Evolutionary conservation across 1,140 invertebrate genomes (phyloP).

Genomic region (Notospermus geniculatus): DNA sequence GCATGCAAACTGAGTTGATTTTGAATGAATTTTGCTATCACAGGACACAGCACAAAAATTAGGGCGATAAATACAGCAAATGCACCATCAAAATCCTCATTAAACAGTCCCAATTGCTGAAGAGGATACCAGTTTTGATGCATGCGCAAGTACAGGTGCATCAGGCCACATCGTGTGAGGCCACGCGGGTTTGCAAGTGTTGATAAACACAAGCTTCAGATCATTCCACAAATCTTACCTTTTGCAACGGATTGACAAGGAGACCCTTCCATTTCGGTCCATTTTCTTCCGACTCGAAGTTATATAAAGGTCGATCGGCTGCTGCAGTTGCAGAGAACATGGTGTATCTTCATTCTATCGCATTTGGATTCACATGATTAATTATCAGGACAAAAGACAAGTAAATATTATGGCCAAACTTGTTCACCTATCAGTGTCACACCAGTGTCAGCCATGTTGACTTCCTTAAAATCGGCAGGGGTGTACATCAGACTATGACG

Average conservation of each 20-base stretch:
- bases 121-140: too few species aligned
- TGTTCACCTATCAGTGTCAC: conserved; percentile 1
- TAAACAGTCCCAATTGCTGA: too few species aligned
- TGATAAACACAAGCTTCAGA: too few species aligned
- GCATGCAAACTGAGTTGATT: too few species aligned
- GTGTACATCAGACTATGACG: not conserved
- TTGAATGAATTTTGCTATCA: too few species aligned
- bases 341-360: conserved; percentile 19
- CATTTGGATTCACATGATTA: not conserved
- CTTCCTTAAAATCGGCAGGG: not conserved
- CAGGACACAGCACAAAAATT: too few species aligned
- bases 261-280: conserved; percentile 84
- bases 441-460: conserved; percentile 9
- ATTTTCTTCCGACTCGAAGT: conserved; percentile 85
- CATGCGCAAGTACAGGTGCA: not conserved
- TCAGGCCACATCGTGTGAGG: not conserved
- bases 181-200: conserved; percentile 8
- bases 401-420: not conserved
- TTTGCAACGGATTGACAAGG: conserved; percentile 66
- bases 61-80: too few species aligned
- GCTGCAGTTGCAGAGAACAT: conserved; percentile 40
- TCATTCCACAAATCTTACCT: conserved; percentile 44
- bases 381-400: not conserved
- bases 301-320: conserved; percentile 60
- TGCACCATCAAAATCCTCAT: too few species aligned